Conservation (phyloP, 2,888 invertebrate species). For the Petrolisthes manimaculis region DNA sequence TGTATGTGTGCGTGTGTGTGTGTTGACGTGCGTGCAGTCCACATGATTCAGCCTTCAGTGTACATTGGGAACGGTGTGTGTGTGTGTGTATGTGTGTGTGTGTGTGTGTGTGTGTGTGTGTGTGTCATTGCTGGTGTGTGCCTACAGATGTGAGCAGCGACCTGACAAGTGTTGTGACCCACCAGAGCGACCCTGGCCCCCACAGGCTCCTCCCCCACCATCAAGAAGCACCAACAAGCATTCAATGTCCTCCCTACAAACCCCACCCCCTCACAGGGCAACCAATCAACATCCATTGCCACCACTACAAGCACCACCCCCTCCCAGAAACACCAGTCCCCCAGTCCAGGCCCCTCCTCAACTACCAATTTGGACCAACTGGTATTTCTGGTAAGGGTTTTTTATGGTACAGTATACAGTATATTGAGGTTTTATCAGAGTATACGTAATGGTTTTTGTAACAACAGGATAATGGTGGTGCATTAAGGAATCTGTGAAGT, state of each 20-base stretch:
- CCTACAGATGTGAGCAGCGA: conserved; percentile 21
- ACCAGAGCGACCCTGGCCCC: conserved; percentile 19
- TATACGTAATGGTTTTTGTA: too few relatives aligned
- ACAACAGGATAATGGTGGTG: too few relatives aligned
- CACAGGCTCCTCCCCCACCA: not conserved
- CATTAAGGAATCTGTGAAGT: too few relatives aligned
- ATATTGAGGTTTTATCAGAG: too few relatives aligned
- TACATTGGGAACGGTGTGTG: not conserved
- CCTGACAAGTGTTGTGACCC: conserved; percentile 3
- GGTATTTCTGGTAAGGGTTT: conserved; percentile 28
- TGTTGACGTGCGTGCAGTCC: too few relatives aligned
- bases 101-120: not conserved
- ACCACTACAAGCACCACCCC: conserved; percentile 11
- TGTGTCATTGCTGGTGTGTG: too few relatives aligned
- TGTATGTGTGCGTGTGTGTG: too few relatives aligned
- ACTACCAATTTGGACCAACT: conserved; percentile 33
- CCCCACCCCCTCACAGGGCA: not conserved
- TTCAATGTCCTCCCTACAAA: not conserved
- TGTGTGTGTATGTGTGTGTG: conserved; percentile 7
- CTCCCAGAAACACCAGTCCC: conserved; percentile 7
- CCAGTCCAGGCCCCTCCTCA: not conserved
- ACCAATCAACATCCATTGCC: not conserved
- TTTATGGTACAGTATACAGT: not conserved
- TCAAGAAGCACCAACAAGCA: not conserved
- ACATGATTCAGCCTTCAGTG: too few relatives aligned